Base-by-base conservation (phyloP, 2,113 vertebrate species). In the Chlorodrepanis virens region DNA sequence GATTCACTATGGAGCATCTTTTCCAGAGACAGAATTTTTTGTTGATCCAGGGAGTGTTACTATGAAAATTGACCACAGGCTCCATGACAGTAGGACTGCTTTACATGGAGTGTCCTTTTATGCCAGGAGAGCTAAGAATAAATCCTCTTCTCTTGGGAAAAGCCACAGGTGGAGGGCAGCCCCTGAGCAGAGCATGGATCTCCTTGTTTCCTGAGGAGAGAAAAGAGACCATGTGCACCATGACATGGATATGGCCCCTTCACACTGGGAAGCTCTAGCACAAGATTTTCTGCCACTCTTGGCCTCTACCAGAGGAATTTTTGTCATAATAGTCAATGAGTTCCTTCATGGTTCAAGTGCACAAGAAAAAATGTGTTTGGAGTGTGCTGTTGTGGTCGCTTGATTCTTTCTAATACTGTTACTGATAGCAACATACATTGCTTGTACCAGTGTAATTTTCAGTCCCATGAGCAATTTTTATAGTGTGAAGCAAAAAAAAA, bases 191-290 rank as follows among this genome's bases (percentile, higher is more conserved):
- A 2, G 0, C 13, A 1, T 6, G 40, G 47, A 5, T 40, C 40
- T 47, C 49, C n/a, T 44, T n/a, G 49, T 23, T 31, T 40, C 6
- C 6, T 0, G 0, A 44, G 33, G 44, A 35, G 25, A 42, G 28
- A 1, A 27, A 29, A 56, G 33, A 24, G 2, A 0, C 10, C 6
- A 0, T 3, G 13, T 57, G 49, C 45, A 52, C 14, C 11, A 3
- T 11, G 40, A 11, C 28, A 1, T 12, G 37, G 40, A 4, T 31
- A 2, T 18, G 9, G 17, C 15, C 21, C 65, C 64, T 50, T 37
- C 56, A 39, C n/a, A 4, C 37, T 19, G 54, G 50, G 18, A 50
- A 70, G 37, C 24, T 18, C 22, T 22, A 7, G 37, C 39, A 77
- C 80, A 45, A 31, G 7, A 15, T 50, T 53, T 86, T 47, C 39